phyloP scores from a whole-genome alignment of 2,797 vertebrate genomes.

The Rhadinocentrus ornatus region DNA sequence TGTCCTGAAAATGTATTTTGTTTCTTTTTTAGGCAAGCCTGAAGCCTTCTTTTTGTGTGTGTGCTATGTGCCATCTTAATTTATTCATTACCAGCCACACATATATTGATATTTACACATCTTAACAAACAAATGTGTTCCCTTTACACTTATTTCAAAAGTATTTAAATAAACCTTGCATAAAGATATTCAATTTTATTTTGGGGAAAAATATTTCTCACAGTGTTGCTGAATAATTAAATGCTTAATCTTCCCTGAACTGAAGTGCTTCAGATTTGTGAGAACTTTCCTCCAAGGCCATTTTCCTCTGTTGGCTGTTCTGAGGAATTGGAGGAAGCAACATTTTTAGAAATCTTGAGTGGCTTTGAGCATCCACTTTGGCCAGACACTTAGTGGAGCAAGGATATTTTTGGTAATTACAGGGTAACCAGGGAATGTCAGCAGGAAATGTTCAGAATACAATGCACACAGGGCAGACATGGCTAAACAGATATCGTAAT shows the following conservation, averaged over 20 bases:
- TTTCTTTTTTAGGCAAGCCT: too few relatives aligned
- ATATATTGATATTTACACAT: too few relatives aligned
- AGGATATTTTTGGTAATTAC: constrained; percentile 80
- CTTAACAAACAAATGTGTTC: too few relatives aligned
- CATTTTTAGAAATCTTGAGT: constrained; percentile 75
- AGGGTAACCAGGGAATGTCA: constrained; percentile 71
- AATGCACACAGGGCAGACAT: constrained; percentile 63
- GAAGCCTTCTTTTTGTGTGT: too few relatives aligned
- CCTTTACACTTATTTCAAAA: too few relatives aligned
- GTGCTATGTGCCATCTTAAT: too few relatives aligned
- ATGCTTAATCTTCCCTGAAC: neutral
- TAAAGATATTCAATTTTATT: too few relatives aligned
- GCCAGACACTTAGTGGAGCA: constrained; percentile 53
- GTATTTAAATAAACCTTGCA: too few relatives aligned
- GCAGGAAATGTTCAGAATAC: constrained; percentile 76
- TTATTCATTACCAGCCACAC: too few relatives aligned
- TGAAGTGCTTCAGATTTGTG: constrained; percentile 38
- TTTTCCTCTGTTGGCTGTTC: constrained; percentile 53
- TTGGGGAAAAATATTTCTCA: neutral
- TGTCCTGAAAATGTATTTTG: too few relatives aligned
- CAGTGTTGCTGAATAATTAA: neutral
- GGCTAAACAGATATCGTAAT: constrained; percentile 53
- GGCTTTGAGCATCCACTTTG: constrained; percentile 58
- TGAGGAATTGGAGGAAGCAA: constrained; percentile 53
- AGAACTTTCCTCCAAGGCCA: constrained; percentile 37